These are phyloP conservation scores for Danionella cerebrum DNA, from an alignment of 2,113 vertebrate genomes.

Conservation along the genomic window DNA sequence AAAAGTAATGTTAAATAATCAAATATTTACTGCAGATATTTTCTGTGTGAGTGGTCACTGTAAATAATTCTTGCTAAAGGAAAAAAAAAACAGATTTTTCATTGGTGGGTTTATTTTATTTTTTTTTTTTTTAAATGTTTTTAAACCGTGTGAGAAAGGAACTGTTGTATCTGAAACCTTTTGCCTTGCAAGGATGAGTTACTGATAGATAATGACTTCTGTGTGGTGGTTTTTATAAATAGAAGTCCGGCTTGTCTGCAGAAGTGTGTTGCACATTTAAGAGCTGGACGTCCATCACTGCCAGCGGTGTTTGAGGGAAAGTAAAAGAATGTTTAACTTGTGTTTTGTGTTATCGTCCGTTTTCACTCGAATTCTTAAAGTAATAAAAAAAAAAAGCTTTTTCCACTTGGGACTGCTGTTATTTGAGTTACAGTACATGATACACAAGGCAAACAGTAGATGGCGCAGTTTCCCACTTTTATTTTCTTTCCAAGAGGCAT, in stretches of 20 bases:
- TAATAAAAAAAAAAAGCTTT: background rate
- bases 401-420: background rate
- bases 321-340: background rate
- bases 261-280: background rate
- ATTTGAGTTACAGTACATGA: too few relatives aligned
- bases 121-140: background rate
- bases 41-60: background rate
- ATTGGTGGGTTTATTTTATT: background rate
- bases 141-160: background rate
- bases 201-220: background rate
- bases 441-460: too few relatives aligned
- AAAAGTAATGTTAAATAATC: background rate
- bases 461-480: constrained; percentile 16
- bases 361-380: background rate
- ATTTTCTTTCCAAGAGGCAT: background rate
- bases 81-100: background rate
- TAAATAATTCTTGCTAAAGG: background rate
- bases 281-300: constrained; percentile 1
- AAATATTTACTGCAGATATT: background rate
- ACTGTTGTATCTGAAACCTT: background rate
- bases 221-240: background rate
- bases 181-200: constrained; percentile 1
- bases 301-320: background rate
- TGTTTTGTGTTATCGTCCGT: background rate
- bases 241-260: background rate